Base-by-base conservation (phyloP, 2,888 invertebrate genomes). In the Globia sparganii region DNA sequence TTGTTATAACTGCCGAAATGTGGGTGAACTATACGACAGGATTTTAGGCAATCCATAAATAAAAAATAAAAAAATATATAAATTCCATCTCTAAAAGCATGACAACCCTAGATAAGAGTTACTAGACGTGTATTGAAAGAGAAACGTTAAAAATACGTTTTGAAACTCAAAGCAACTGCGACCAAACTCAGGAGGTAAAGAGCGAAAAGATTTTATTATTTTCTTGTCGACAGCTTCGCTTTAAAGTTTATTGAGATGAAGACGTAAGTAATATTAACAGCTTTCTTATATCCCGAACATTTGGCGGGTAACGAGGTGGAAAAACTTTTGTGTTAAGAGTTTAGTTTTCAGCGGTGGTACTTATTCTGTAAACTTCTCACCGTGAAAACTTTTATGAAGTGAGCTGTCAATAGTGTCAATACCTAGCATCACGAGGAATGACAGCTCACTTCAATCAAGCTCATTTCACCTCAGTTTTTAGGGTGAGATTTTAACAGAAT, bases 91-190 rank as follows among this genome's bases (percentile, higher is more conserved):
- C 4, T 37, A 13, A 37, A 49, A 40, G 4, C 6, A 6, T 37
- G 13, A 25, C 8, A 84, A 72, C 87, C 87, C 87, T 90, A 78
- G 59, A 71, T 73, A 72, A 75, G 76, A 83, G 68, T 78, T 80
- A 81, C 72, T 76, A 77, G 78, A 81, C 86, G 80, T 86, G 83
- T 84, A 86, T 87, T 76, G 83, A 90, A 87, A 88, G 81, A 87
- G 78, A 88, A 67, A 90, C 87, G 86, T 81, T 88, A 88, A 90
- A 87, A 87, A 86, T 86, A 90, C 81, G 37, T 86, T 90, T 89
- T 86, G 80, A 87, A 89, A 87, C 25, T 31, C 15, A 58, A 84
- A 83, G 81, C 70, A 68, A 70, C 82, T 75, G 62, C 49, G 64
- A 53, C 61, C 31, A 59, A 80, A 58, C 75, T 76, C 70, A 58